Evolutionary conservation across 2,113 vertebrate genomes (phyloP).

Genomic region (Ovibos moschatus): DNA sequence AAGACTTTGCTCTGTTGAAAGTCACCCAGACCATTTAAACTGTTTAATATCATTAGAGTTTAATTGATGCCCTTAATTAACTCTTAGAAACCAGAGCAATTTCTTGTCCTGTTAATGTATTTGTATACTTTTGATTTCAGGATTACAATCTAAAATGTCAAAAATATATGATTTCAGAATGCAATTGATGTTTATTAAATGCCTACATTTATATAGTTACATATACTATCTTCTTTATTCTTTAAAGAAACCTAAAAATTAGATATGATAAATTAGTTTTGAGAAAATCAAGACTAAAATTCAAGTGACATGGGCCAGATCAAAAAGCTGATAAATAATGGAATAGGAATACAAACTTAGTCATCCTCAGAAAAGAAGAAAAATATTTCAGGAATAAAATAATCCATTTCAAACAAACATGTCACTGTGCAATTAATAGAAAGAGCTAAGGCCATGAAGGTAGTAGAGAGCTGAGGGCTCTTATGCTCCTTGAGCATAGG

Average conservation of each 20-base stretch:
- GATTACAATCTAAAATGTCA: not conserved
- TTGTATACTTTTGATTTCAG: not conserved
- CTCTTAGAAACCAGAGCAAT: not conserved
- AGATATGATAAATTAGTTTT: not conserved
- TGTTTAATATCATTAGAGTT: not conserved
- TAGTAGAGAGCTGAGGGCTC: no score
- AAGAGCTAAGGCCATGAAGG: not conserved
- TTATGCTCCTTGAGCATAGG: not conserved
- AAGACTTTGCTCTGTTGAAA: slow-evolving; percentile 3
- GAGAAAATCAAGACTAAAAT: not conserved
- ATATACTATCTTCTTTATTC: not conserved
- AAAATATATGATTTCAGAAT: not conserved
- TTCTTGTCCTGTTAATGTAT: not conserved
- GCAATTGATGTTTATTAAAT: not conserved
- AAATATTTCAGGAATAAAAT: not conserved
- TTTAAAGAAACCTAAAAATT: not conserved
- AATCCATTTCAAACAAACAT: not conserved
- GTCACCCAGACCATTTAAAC: not conserved
- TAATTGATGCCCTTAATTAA: not conserved
- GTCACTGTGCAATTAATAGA: not conserved
- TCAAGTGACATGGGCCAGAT: not conserved
- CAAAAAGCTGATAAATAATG: not conserved
- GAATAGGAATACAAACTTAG: not conserved
- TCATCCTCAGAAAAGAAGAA: not conserved
- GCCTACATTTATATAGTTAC: not conserved